phyloP scores from a whole-genome alignment of 1,140 invertebrate genomes.

The Coenobita brevimanus region DNA sequence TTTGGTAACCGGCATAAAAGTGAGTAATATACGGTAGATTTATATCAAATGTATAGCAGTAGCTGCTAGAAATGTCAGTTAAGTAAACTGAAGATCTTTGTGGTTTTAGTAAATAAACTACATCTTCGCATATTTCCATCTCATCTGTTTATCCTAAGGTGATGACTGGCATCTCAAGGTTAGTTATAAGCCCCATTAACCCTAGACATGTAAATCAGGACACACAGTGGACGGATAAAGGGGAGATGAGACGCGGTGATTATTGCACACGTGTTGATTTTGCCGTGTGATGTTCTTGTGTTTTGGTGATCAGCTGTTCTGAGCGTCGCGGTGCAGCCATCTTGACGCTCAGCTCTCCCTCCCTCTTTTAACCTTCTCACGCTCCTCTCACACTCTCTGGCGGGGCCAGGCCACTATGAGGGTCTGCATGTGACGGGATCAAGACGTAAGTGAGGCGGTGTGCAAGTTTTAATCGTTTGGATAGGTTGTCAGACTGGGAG shows the following conservation, averaged over 20 bases:
- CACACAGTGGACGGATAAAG: too few relatives aligned
- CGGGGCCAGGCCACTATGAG: slow-evolving; percentile 5
- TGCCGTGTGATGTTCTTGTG: slow-evolving; percentile 44
- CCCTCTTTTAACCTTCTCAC: slow-evolving; percentile 13
- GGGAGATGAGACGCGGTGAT: background rate
- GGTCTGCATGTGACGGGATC: background rate
- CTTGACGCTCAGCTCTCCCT: slow-evolving; percentile 31
- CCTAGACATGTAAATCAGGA: too few relatives aligned
- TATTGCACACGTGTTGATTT: slow-evolving; percentile 48
- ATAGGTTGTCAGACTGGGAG: slow-evolving; percentile 3
- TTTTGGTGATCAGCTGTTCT: slow-evolving; percentile 27
- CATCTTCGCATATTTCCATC: too few relatives aligned
- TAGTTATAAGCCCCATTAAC: too few relatives aligned
- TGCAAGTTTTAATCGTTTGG: too few relatives aligned
- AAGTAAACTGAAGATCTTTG: too few relatives aligned
- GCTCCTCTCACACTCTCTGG: background rate
- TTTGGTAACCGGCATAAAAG: background rate
- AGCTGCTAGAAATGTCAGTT: too few relatives aligned
- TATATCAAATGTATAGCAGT: background rate
- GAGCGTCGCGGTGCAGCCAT: slow-evolving; percentile 42
- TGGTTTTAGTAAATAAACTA: too few relatives aligned
- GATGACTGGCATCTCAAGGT: background rate
- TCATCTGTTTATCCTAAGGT: background rate
- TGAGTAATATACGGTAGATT: too few relatives aligned
- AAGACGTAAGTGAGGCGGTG: background rate